Percentiles rank a stretch among this genome's conserved stretches.
Conservation (phyloP, 2,113 vertebrate genomes). For the Alethe castanea region DNA sequence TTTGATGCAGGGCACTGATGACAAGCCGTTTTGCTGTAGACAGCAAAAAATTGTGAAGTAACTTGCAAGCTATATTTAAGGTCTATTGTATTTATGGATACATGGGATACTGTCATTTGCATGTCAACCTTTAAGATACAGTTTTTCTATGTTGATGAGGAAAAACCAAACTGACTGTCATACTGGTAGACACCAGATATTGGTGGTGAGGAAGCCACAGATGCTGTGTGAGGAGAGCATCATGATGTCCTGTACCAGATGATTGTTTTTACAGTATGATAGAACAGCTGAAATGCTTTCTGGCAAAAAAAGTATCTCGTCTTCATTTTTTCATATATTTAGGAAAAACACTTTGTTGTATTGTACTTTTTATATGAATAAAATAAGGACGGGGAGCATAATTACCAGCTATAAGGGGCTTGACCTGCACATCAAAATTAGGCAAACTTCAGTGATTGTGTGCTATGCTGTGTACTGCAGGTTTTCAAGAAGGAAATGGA, state of each 20-base stretch:
- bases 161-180: not conserved
- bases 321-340: not conserved
- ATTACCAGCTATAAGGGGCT: fast-evolving
- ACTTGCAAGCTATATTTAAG: not conserved
- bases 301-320: not conserved
- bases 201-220: not conserved
- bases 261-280: not conserved
- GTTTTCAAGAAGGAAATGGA: not conserved
- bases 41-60: not conserved
- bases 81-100: not conserved
- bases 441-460: not conserved
- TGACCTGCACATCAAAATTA: not conserved
- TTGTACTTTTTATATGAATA: not conserved
- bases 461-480: not conserved
- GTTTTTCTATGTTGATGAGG: not conserved
- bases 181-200: fast-evolving
- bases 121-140: not conserved
- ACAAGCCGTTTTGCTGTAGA: not conserved
- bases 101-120: not conserved
- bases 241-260: not conserved
- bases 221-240: not conserved
- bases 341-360: not conserved
- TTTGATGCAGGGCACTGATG: no score
- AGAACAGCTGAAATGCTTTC: not conserved
- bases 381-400: not conserved